These are phyloP conservation scores for Nasonia giraulti DNA, from an alignment of 1,140 invertebrate species.

Conservation along the genomic window DNA sequence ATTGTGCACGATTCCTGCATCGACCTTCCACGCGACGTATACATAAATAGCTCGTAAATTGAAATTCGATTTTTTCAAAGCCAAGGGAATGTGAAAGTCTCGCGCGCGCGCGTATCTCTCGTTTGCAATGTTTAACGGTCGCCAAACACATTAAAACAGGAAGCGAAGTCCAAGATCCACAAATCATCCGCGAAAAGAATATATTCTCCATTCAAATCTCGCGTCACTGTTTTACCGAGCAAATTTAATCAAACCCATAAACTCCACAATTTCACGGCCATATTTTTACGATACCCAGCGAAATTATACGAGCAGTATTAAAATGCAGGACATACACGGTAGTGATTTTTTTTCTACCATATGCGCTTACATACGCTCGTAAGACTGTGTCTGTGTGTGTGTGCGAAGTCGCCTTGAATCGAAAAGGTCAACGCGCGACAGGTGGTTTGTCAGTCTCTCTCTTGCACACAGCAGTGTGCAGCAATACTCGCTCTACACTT, in stretches of 20 bases:
- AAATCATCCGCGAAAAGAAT: not conserved
- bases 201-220: not conserved
- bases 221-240: not conserved
- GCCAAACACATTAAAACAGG: not conserved
- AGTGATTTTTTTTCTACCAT: conserved; percentile 10
- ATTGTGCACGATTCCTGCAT: no score
- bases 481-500: not conserved
- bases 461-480: not conserved
- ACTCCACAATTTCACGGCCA: not conserved
- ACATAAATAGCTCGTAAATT: not conserved
- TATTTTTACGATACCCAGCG: not conserved
- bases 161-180: not conserved
- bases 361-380: not conserved
- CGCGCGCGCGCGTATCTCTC: not conserved
- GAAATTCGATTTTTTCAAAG: not conserved
- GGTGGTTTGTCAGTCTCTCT: conserved; percentile 38
- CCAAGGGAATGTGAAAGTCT: not conserved
- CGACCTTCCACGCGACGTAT: not conserved
- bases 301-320: not conserved
- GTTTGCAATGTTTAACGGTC: not conserved
- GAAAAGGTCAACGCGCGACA: conserved; percentile 52
- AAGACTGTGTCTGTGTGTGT: not conserved
- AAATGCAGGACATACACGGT: conserved; percentile 6
- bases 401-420: conserved; percentile 34
- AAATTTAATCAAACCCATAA: no score